Evolutionary conservation across 1,140 invertebrate species (phyloP).

Genomic region (Cataglyphis hispanica): DNA sequence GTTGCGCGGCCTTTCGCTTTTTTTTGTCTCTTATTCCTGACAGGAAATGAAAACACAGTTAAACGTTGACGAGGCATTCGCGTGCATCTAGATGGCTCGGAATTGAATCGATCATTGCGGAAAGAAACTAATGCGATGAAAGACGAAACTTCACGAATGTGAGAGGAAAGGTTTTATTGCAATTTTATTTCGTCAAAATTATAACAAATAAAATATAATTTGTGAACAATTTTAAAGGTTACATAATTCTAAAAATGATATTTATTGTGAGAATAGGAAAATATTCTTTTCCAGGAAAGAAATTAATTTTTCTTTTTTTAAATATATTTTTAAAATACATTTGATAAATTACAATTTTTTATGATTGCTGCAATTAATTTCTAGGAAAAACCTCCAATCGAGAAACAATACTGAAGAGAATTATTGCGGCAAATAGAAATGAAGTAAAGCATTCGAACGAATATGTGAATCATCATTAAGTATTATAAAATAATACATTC

Average conservation of each 20-base stretch:
- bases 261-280: too few relatives aligned
- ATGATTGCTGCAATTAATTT: not conserved
- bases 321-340: not conserved
- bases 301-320: not conserved
- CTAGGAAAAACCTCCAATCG: not conserved
- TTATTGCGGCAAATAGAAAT: not conserved
- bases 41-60: conserved; percentile 57
- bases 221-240: not conserved
- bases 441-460: not conserved
- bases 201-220: not conserved
- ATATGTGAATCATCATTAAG: not conserved
- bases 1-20: conserved; percentile 24
- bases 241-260: not conserved
- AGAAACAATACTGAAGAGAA: not conserved
- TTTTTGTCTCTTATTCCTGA: conserved; percentile 29
- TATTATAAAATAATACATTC: not conserved
- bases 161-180: not conserved
- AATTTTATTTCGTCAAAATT: not conserved
- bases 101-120: conserved; percentile 22
- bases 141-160: not conserved
- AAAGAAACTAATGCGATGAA: not conserved
- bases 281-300: not conserved
- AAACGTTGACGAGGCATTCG: conserved; percentile 27
- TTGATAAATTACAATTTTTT: not conserved
- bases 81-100: not conserved